Evolutionary conservation across 2,888 invertebrate species (phyloP), one percentile per base, ranked within the genome.

Genomic region (Athalia rosae): DNA sequence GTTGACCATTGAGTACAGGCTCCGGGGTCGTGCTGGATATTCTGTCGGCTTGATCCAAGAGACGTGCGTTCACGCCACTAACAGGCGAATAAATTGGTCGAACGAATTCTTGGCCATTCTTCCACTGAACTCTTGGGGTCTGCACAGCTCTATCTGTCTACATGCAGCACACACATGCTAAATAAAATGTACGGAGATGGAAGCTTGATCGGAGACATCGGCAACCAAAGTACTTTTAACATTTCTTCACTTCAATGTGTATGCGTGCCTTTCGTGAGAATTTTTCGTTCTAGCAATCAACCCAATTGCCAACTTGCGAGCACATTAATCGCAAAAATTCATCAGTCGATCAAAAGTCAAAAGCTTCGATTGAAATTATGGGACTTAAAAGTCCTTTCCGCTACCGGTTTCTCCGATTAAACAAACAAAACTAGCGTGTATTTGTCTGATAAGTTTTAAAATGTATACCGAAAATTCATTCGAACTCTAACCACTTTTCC

Each of bases 111-210:
- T 89, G 88, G 76, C 88, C 89, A 79, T 85, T 89, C 84, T 86
- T 87, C 89, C 89, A 89, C 81, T 84, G 84, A 85, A 89, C 84
- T 83, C 83, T 86, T 77, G 87, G 83, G 76, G 84, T 84, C 84
- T 82, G 85, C 81, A 81, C 83, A 79, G 84, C 85, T 84, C 83
- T 88, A 82, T 84, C 86, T 86, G 85, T 88, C 89, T 88, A 88
- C 89, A 89, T 89, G 89, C 89, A 88, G 87, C 87, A 89, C 87
- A 89, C 89, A 88, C 88, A 88, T 88, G 88, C 88, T 80, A 81
- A 80, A 83, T 82, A 80, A 81, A 82, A 79, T 76, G 79, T 78
- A 77, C 53, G 41, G 59, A 63, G 76, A 63, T 77, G 56, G 61
- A 77, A 74, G 28, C 61, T 74, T 62, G 11, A 62, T 74, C 50